A percentile compares a stretch with the other conserved stretches of the same genome.
Evolutionary conservation across 2,797 vertebrate genomes (phyloP).

Genomic region (Anabacerthia variegaticeps): DNA sequence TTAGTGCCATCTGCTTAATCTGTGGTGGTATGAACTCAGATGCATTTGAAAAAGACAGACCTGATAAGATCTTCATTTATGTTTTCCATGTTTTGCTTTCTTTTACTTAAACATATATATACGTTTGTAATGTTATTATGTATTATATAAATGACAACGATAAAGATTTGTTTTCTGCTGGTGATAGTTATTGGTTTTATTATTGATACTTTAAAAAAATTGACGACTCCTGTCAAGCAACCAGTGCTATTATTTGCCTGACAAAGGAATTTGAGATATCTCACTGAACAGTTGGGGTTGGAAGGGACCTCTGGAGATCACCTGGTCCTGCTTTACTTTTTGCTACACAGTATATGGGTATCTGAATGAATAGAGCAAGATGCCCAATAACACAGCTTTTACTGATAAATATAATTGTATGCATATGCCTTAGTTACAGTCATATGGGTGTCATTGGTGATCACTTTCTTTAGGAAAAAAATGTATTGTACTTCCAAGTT

Average conservation of each 20-base stretch:
- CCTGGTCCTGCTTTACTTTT: background rate
- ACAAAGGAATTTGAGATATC: background rate
- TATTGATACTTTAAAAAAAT: background rate
- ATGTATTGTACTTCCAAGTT: background rate
- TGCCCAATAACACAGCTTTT: background rate
- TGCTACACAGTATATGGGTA: background rate
- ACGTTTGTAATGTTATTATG: background rate
- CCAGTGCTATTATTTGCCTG: background rate
- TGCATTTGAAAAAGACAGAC: background rate
- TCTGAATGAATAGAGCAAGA: background rate
- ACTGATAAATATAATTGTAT: background rate
- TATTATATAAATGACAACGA: background rate
- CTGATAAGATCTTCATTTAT: background rate
- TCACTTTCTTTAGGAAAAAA: background rate
- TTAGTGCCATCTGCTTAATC: conserved; percentile 96
- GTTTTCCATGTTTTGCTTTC: background rate
- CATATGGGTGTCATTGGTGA: background rate
- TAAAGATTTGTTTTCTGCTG: background rate
- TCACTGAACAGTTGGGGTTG: background rate
- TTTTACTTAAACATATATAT: background rate
- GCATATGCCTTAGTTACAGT: background rate
- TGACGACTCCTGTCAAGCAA: background rate
- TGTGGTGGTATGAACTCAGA: conserved; percentile 84
- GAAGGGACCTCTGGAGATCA: background rate
- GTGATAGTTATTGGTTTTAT: background rate